Evolutionary conservation across 2,797 vertebrate genomes (phyloP).

Genomic region (Argyrosomus regius): DNA sequence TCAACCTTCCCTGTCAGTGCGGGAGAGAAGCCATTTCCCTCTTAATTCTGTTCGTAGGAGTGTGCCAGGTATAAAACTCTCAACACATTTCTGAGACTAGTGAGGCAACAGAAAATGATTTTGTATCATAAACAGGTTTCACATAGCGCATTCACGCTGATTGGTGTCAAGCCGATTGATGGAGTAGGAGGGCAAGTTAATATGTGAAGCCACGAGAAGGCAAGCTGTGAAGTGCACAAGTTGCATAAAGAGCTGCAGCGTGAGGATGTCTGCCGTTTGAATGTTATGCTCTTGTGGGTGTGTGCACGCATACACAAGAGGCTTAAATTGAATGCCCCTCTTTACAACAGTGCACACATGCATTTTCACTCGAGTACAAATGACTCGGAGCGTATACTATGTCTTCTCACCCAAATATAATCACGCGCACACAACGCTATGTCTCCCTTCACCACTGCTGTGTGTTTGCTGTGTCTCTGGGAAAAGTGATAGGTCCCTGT

Average conservation of each 20-base stretch:
- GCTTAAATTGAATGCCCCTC: conserved; percentile 43
- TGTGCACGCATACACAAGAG: conserved; percentile 15
- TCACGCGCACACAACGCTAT: conserved; percentile 42
- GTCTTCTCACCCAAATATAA: conserved; percentile 59
- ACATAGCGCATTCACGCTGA: conserved; percentile 58
- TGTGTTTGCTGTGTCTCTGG: conserved; percentile 67
- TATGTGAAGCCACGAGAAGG: conserved; percentile 57
- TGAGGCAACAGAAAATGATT: conserved; percentile 56
- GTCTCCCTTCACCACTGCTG: conserved; percentile 30
- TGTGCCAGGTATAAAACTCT: conserved; percentile 60
- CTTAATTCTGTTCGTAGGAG: conserved; percentile 64
- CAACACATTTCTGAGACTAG: conserved; percentile 52
- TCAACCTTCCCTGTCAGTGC: conserved; percentile 65
- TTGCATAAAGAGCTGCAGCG: conserved; percentile 44
- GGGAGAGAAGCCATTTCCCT: conserved; percentile 58
- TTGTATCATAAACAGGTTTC: conserved; percentile 69
- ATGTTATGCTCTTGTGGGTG: conserved; percentile 5
- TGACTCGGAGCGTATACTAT: conserved; percentile 33
- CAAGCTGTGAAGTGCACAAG: conserved; percentile 49
- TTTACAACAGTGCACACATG: conserved; percentile 41
- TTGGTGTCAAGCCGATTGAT: conserved; percentile 78
- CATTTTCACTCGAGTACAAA: conserved; percentile 59
- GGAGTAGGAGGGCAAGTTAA: conserved; percentile 73
- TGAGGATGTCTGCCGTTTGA: conserved; percentile 24
- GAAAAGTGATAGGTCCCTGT: conserved; percentile 73